Percentiles rank a stretch among this genome's conserved stretches.
Conservation (phyloP, 2,888 invertebrate genomes). For the Diachrysia chrysitis region DNA sequence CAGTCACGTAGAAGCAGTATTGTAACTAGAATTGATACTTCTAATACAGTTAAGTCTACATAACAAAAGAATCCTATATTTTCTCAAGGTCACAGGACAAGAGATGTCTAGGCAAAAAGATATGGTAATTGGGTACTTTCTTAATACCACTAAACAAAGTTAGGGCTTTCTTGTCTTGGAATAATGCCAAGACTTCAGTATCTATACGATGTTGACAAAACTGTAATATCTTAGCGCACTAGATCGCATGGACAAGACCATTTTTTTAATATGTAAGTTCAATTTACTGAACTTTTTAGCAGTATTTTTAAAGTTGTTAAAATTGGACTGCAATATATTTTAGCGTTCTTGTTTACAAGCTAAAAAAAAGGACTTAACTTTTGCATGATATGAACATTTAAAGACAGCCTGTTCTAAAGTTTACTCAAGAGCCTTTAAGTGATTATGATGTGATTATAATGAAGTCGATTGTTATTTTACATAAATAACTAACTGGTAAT, state of each 20-base stretch:
- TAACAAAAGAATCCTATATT: conserved; percentile 25
- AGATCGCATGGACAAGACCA: neutral
- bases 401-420: no score
- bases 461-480: no score
- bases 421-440: no score
- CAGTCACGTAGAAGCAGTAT: no score
- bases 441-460: no score
- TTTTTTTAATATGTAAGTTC: conserved; percentile 11
- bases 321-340: no score
- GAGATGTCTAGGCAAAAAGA: conserved; percentile 22
- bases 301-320: no score
- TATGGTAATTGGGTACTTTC: conserved; percentile 42
- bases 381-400: no score
- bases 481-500: no score
- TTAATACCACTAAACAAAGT: conserved; percentile 28
- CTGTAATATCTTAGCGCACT: conserved; percentile 13
- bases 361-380: no score
- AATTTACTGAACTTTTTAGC: conserved; percentile 6
- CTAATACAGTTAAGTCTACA: conserved; percentile 37
- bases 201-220: conserved; percentile 27
- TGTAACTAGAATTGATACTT: no score
- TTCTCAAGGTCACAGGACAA: conserved; percentile 25
- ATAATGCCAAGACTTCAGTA: conserved; percentile 32
- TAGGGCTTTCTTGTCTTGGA: conserved; percentile 30
- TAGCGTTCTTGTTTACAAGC: no score